Conservation (phyloP, 2,797 vertebrate species). For the Acanthurus tractus region DNA sequence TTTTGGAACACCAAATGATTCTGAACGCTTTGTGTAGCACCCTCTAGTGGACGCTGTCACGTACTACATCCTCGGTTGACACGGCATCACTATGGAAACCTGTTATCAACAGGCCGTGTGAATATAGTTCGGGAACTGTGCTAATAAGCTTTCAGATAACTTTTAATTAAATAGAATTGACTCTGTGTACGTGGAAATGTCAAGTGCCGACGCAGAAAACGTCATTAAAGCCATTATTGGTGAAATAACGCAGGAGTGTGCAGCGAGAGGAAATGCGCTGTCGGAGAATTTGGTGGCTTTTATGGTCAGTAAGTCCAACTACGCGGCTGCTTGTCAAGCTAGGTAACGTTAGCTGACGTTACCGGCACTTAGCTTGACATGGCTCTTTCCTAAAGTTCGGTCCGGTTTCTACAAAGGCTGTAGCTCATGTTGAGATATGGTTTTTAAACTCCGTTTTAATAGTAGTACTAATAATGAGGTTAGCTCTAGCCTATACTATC, state of each 20-base stretch:
- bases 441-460: too few relatives aligned
- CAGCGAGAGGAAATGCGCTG: conserved; percentile 76
- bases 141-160: background rate
- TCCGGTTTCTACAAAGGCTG: background rate
- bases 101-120: conserved; percentile 13
- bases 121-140: background rate
- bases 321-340: background rate
- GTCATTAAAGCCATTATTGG: conserved; percentile 88
- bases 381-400: background rate
- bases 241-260: conserved; percentile 85
- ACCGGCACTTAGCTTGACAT: background rate
- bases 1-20: too few relatives aligned
- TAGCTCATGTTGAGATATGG: background rate
- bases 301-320: conserved; percentile 84
- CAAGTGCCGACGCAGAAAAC: conserved; percentile 75
- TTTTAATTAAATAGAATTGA: too few relatives aligned
- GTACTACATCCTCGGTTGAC: too few relatives aligned
- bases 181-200: conserved; percentile 76
- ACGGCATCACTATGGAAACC: conserved; percentile 53
- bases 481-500: too few relatives aligned
- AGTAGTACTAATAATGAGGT: too few relatives aligned
- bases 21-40: background rate
- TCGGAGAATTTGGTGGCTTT: conserved; percentile 90
- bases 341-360: background rate
- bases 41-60: background rate